phyloP scores from a whole-genome alignment of 2,888 invertebrate species.

The Phalera bucephala region DNA sequence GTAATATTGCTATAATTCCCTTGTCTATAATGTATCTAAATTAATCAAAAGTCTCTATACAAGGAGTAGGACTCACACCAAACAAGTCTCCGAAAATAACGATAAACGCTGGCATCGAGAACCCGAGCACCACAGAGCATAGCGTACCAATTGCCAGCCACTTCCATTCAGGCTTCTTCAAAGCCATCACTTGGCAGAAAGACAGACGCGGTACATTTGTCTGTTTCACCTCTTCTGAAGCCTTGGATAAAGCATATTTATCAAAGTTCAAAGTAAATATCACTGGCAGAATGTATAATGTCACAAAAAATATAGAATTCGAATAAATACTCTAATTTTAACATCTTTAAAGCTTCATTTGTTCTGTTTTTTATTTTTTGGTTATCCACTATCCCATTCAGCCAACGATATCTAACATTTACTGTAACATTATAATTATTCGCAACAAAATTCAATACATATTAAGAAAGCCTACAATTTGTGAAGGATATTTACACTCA shows the following conservation, averaged over 20 bases:
- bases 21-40: no score
- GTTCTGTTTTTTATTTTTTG: no score
- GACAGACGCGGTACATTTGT: constrained; percentile 41
- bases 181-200: constrained; percentile 70
- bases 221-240: constrained; percentile 22
- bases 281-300: not conserved
- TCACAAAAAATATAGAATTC: no score
- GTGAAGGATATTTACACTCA: constrained; percentile 6
- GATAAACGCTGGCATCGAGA: constrained; percentile 86
- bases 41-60: no score
- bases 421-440: no score
- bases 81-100: constrained; percentile 87
- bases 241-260: constrained; percentile 14
- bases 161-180: constrained; percentile 86
- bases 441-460: no score
- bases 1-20: no score
- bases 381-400: no score
- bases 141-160: constrained; percentile 81
- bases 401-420: no score
- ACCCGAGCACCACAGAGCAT: constrained; percentile 84
- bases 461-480: no score
- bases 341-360: no score
- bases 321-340: no score
- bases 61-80: constrained; percentile 81
- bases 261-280: not conserved